A percentile compares a stretch with the other conserved stretches of the same genome.
These are phyloP conservation scores for Drosophila athabasca DNA, from an alignment of 1,140 invertebrate species.

Conservation along the genomic window DNA sequence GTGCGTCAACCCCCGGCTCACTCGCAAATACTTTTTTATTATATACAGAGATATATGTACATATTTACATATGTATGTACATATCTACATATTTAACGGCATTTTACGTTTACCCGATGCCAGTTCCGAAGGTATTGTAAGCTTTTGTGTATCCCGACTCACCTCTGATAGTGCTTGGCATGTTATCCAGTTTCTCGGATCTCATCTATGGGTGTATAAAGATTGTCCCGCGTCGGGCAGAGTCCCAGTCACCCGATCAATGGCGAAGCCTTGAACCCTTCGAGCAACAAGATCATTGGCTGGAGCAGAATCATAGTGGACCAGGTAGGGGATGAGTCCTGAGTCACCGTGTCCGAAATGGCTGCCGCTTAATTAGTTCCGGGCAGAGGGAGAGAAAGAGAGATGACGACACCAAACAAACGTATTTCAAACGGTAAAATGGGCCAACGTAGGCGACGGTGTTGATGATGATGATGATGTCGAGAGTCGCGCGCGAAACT, in stretches of 20 bases:
- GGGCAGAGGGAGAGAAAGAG: background rate
- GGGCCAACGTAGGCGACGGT: conserved; percentile 3
- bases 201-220: conserved; percentile 50
- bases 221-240: conserved; percentile 21
- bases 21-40: no score
- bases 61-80: no score
- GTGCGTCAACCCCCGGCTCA: no score
- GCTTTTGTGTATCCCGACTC: conserved; percentile 16
- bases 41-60: no score
- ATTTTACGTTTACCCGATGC: no score
- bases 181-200: conserved; percentile 63
- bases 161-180: conserved; percentile 82
- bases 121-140: no score
- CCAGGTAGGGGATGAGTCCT: no score
- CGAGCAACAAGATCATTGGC: conserved; percentile 21
- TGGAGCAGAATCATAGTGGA: background rate
- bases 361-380: conserved; percentile 25
- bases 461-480: no score
- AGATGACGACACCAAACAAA: conserved; percentile 56
- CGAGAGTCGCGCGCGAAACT: conserved; percentile 6
- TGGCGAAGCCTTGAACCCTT: conserved; percentile 35
- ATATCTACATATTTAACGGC: no score
- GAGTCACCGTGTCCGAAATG: no score
- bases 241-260: conserved; percentile 13
- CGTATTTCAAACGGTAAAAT: conserved; percentile 68